phyloP scores from a whole-genome alignment of 2,888 invertebrate genomes.

The Cosmorhoe ocellata region DNA sequence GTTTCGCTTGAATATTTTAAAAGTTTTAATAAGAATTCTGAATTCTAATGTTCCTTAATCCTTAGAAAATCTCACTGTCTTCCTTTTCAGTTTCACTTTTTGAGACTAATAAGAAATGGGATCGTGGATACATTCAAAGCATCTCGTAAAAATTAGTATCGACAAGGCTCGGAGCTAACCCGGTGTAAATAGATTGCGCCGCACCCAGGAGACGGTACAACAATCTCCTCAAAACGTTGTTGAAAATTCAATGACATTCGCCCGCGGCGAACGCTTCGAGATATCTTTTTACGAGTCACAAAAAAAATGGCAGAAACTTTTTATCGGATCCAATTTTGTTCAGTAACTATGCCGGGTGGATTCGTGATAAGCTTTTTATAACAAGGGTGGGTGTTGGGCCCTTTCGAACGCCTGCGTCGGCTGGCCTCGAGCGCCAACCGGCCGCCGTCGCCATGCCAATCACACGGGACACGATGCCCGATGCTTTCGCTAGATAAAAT shows the following conservation, averaged over 20 bases:
- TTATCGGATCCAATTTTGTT: slow-evolving; percentile 68
- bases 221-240: slow-evolving; percentile 57
- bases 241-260: slow-evolving; percentile 65
- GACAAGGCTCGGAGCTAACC: slow-evolving; percentile 36
- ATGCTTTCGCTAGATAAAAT: slow-evolving; percentile 30
- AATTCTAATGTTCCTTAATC: slow-evolving; percentile 3
- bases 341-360: slow-evolving; percentile 62
- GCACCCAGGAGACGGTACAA: slow-evolving; percentile 46
- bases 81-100: neutral
- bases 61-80: neutral
- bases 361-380: slow-evolving; percentile 67
- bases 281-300: slow-evolving; percentile 63
- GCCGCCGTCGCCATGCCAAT: slow-evolving; percentile 32
- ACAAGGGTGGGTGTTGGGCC: slow-evolving; percentile 46
- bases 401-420: slow-evolving; percentile 13
- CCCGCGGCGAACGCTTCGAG: slow-evolving; percentile 49
- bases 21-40: slow-evolving; percentile 7
- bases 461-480: slow-evolving; percentile 34
- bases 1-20: neutral
- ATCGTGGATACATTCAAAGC: slow-evolving; percentile 28
- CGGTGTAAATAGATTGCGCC: slow-evolving; percentile 42
- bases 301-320: slow-evolving; percentile 61
- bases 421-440: slow-evolving; percentile 10
- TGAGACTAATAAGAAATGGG: slow-evolving; percentile 9
- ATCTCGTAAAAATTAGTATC: slow-evolving; percentile 49